Conservation (phyloP, 2,888 invertebrate species). For the Celastrina argiolus region DNA sequence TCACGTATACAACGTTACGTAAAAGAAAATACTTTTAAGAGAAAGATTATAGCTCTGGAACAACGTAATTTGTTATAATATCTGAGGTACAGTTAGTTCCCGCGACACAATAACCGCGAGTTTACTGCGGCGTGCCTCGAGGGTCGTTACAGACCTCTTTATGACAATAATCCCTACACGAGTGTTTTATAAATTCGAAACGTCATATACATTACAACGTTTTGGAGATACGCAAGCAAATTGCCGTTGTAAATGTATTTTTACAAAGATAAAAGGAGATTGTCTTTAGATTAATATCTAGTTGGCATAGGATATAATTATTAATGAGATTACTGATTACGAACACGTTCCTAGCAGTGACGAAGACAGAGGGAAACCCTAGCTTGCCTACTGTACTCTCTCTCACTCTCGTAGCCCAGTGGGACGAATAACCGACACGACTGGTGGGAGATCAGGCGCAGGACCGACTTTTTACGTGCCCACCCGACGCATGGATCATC, state of each 20-base stretch:
- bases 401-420: no score
- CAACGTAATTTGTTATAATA: constrained; percentile 5
- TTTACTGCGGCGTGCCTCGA: constrained; percentile 45
- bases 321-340: no score
- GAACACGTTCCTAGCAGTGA: no score
- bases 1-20: no score
- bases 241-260: constrained; percentile 42
- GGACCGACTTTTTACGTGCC: no score
- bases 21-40: background rate
- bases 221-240: constrained; percentile 32
- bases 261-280: background rate
- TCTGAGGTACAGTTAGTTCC: constrained; percentile 2
- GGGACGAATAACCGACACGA: no score
- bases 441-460: no score
- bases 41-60: background rate
- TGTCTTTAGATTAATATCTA: no score
- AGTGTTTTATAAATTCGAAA: constrained; percentile 52
- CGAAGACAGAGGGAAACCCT: no score
- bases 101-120: constrained; percentile 55
- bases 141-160: constrained; percentile 52
- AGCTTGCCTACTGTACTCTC: no score
- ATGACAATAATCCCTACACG: constrained; percentile 63
- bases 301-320: no score
- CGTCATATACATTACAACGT: constrained; percentile 20
- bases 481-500: no score